Evolutionary conservation across 2,888 invertebrate species (phyloP), one percentile per base, ranked within the genome.

Genomic region (Zhengitettix transpicula): DNA sequence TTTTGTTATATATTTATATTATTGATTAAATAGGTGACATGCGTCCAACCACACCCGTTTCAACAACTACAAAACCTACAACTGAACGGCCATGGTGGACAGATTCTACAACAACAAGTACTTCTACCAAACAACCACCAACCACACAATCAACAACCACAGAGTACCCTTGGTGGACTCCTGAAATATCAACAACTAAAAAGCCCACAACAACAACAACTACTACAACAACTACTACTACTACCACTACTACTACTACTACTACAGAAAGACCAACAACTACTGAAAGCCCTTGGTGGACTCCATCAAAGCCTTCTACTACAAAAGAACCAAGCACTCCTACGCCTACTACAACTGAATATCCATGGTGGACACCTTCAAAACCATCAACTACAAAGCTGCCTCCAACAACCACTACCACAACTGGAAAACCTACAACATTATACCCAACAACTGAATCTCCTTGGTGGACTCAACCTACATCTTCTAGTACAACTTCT

Each of bases 401-500:
- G 11, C 61, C 59, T n/a, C 51, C 69, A 58, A 64, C 68, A 1
- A 69, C 70, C 61, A 65, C 67, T 28, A 67, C 66, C 52, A 57
- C 63, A 11, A 55, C 55, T 11, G 17, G 15, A 17, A 1, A 9
- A 10, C 53, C 53, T 10, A 62, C 60, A 14, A 62, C 58, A 8
- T 63, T 65, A 1, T 58, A 62, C 42, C 57, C 63, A 11, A 58
- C 63, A 14, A 60, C 63, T 10, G 28, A 55, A n/a, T 58, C 64
- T 17, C 67, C 68, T 61, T 56, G 67, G 41, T 69, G 69, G 8
- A 68, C 70, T 1, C 67, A 64, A 64, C 66, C 61, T 59, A 16
- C 54, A 52, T 64, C 65, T 9, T 63, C 63, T 8, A 54, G 60
- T 40, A 73, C 74, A 3, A 74, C 73, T 5, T 74, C 76, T 1